Conservation (phyloP, 2,113 vertebrate species). For the Poeciliopsis occidentalis region DNA sequence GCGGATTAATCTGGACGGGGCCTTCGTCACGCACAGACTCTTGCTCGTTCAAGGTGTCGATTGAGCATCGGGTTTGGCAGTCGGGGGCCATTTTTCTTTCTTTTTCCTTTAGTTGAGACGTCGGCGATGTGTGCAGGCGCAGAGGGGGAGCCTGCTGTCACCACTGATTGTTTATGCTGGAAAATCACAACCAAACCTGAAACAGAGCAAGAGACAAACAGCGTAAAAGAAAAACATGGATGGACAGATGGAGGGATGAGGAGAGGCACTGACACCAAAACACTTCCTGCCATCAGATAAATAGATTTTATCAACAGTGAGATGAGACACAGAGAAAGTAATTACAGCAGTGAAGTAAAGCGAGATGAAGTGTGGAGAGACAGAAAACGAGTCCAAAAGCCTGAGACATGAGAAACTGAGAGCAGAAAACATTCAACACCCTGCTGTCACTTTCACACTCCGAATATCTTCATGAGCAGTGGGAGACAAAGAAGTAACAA, state of each 20-base stretch:
- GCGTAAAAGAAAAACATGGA: not conserved
- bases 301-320: conserved; percentile 28
- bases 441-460: conserved; percentile 7
- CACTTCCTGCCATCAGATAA: conserved; percentile 22
- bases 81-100: not conserved
- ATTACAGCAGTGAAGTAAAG: conserved; percentile 30
- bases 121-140: not conserved
- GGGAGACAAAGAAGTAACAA: not conserved
- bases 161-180: not conserved
- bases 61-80: not conserved
- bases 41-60: not conserved
- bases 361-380: conserved; percentile 18
- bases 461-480: not conserved
- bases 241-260: not conserved
- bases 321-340: conserved; percentile 27
- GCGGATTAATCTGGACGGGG: not conserved
- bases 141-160: not conserved
- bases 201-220: conserved; percentile 4
- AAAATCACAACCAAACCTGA: conserved; percentile 9
- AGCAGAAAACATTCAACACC: conserved; percentile 6
- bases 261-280: not conserved
- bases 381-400: conserved; percentile 5
- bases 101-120: not conserved
- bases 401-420: conserved; percentile 12
- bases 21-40: not conserved